Conservation (phyloP, 1,140 invertebrate species). For the Tetramorium parvispinum region DNA sequence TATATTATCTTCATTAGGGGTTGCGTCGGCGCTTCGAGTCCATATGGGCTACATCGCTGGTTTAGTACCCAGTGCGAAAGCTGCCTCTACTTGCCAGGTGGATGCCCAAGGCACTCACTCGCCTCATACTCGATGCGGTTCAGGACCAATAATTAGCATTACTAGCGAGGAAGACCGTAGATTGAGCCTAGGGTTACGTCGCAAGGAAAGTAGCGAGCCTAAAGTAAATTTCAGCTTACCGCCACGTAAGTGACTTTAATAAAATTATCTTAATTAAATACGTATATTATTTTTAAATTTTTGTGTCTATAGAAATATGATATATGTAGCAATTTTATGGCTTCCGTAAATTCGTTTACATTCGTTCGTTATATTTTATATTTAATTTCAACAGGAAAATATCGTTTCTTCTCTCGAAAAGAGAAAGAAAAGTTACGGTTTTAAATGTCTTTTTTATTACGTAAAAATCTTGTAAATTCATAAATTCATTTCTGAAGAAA, state of each 20-base stretch:
- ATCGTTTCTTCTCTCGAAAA: background rate
- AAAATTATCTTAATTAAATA: conserved; percentile 15
- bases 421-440: background rate
- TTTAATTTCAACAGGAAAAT: background rate
- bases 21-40: conserved; percentile 89
- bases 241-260: conserved; percentile 74
- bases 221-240: conserved; percentile 90
- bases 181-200: conserved; percentile 79
- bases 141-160: conserved; percentile 84
- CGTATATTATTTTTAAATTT: background rate
- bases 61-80: conserved; percentile 88
- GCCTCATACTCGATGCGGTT: conserved; percentile 83
- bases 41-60: conserved; percentile 91
- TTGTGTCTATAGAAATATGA: background rate
- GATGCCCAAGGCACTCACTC: conserved; percentile 83
- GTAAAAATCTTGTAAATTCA: background rate
- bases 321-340: background rate
- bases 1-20: conserved; percentile 82
- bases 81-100: conserved; percentile 82
- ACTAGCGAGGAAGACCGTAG: conserved; percentile 83
- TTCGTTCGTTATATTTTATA: background rate
- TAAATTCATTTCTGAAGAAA: background rate
- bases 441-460: background rate
- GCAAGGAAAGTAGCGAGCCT: conserved; percentile 84
- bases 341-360: background rate